Evolutionary conservation across 2,888 invertebrate species (phyloP).

Genomic region (Patella ulyssiponensis): DNA sequence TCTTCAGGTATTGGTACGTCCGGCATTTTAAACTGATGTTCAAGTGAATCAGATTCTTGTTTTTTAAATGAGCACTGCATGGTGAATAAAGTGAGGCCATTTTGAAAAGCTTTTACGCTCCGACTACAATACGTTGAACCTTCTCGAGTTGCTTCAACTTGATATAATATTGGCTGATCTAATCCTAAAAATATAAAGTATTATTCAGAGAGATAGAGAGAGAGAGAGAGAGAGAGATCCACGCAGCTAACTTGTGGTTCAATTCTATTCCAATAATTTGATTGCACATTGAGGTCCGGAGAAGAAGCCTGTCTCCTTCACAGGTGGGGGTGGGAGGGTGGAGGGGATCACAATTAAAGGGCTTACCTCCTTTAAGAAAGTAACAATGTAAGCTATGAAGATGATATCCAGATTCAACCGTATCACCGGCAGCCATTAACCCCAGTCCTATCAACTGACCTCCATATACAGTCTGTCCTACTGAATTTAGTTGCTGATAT

Average conservation of each 20-base stretch:
- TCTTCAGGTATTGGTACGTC: constrained; percentile 68
- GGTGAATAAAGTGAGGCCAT: constrained; percentile 70
- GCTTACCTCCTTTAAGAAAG: constrained; percentile 40
- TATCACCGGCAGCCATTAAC: constrained; percentile 63
- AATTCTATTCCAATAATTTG: no score
- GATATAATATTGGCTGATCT: constrained; percentile 62
- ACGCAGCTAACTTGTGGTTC: no score
- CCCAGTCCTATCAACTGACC: constrained; percentile 69
- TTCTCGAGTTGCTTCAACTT: constrained; percentile 66
- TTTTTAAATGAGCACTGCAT: constrained; percentile 68
- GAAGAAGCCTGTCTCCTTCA: no score
- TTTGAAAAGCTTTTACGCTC: constrained; percentile 71
- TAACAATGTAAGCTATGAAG: constrained; percentile 69
- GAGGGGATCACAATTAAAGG: no score
- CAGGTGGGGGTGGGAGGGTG: no score
- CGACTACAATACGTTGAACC: constrained; percentile 65
- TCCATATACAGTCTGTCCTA: constrained; percentile 60
- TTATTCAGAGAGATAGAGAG: neutral
- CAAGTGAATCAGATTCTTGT: constrained; percentile 61
- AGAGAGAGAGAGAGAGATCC: no score
- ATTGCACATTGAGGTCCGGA: no score
- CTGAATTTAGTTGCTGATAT: constrained; percentile 38
- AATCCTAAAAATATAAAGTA: constrained; percentile 26
- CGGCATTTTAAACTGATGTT: constrained; percentile 72
- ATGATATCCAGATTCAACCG: constrained; percentile 56